Evolutionary conservation across 2,113 vertebrate species (phyloP).

Genomic region (Vireo altiloquus): DNA sequence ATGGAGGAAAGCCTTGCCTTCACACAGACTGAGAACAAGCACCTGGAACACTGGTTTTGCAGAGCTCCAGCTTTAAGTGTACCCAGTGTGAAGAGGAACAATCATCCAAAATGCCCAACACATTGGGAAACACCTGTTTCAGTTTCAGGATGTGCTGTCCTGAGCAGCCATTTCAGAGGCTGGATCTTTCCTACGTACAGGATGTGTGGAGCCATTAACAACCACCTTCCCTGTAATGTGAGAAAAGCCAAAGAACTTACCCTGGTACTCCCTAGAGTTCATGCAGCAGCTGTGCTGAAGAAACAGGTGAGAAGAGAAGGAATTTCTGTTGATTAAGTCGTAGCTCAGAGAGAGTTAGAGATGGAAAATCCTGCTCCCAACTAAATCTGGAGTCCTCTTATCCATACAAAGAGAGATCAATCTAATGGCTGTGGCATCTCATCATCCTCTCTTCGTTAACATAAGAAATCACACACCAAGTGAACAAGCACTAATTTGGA

Average conservation of each 20-base stretch:
- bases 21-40: neutral
- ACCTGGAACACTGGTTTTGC: neutral
- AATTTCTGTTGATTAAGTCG: neutral
- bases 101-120: neutral
- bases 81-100: neutral
- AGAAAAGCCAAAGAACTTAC: neutral
- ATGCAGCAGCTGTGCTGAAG: neutral
- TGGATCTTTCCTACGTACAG: neutral
- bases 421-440: neutral
- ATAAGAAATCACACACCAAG: neutral
- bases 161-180: neutral
- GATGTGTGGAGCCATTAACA: neutral
- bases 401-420: neutral
- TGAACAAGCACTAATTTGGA: neutral
- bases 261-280: neutral
- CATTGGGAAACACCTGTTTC: fast-evolving
- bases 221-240: neutral
- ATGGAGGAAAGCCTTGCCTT: neutral
- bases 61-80: neutral
- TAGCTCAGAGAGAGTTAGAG: neutral
- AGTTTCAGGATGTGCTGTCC: neutral
- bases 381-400: neutral
- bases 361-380: neutral
- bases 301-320: neutral
- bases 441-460: neutral